phyloP scores from a whole-genome alignment of 2,888 invertebrate genomes.

The Polymixis flavicincta region DNA sequence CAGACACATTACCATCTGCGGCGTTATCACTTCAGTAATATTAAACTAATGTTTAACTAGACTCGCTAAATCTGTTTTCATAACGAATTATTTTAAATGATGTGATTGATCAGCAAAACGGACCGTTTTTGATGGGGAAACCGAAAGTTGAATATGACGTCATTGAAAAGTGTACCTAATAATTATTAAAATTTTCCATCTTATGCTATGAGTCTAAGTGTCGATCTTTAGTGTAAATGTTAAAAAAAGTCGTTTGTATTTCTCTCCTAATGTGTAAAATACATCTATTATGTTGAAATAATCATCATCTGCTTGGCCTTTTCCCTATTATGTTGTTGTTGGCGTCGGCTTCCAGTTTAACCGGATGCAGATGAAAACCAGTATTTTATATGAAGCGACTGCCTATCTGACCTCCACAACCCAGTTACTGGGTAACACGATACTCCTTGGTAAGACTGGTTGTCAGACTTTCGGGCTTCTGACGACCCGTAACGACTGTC shows the following conservation, averaged over 20 bases:
- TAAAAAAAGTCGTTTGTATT: too few relatives aligned
- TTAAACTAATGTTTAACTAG: neutral
- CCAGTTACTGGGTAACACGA: too few relatives aligned
- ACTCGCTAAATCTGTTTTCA: constrained; percentile 2
- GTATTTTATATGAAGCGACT: too few relatives aligned
- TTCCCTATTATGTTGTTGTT: too few relatives aligned
- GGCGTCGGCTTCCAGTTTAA: too few relatives aligned
- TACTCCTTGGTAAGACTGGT: too few relatives aligned
- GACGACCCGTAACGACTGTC: too few relatives aligned
- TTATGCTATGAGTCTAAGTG: too few relatives aligned
- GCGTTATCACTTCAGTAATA: neutral
- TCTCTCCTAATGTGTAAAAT: neutral
- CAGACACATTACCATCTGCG: constrained; percentile 12
- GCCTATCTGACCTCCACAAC: too few relatives aligned
- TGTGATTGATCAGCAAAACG: neutral
- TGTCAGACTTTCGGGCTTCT: too few relatives aligned
- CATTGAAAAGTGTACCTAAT: neutral
- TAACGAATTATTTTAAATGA: neutral
- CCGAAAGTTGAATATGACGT: neutral
- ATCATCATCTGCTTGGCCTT: too few relatives aligned
- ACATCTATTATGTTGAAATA: neutral
- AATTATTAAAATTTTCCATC: neutral
- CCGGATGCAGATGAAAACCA: too few relatives aligned
- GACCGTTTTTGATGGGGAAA: neutral
- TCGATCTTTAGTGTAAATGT: neutral